Evolutionary conservation across 2,888 invertebrate genomes (phyloP), one percentile per base, ranked within the genome.

Genomic region (Andrena fulva): DNA sequence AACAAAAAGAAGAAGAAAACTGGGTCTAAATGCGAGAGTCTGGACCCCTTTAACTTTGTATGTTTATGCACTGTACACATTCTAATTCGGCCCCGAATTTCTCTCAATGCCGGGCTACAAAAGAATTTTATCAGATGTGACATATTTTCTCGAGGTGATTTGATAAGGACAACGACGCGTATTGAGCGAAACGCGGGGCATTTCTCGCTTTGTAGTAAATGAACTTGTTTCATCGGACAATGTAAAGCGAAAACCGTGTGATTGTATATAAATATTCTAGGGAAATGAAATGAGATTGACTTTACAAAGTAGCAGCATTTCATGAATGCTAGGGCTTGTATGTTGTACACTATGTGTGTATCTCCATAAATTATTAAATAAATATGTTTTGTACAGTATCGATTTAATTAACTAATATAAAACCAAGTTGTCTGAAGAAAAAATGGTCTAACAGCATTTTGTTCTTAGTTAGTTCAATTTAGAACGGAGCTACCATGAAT

Each of bases 321-420:
- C 84, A 89, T 82, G 84, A 88, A 89, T 86, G 87, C 87, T 89
- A 90, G 89, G 83, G 89, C 91, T 91, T 92, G 87, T 89, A 89
- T 77, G 87, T 89, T 89, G 90, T 91, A 91, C 89, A 90, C 89
- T 90, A 83, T 90, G 87, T 91, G 90, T 90, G 92, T 92, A 92
- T 91, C 85, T 91, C 86, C 79, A 87, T 93, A 92, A 93, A 92
- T 92, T 93, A 92, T 92, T 92, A 84, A 93, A 93, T 93, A 93
- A 92, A 93, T 93, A 93, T 93, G 93, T 93, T 93, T 93, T 93
- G 90, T 93, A 93, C 91, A 92, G 91, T 91, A 92, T 67, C 24
- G 10, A 29, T 16, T 29, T 10, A 16, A 68, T 71, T 50, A 24
- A 56, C 70, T 33, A 42, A 50, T 27, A 0, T 42, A 12, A 48